These are phyloP conservation scores for Heptranchias perlo DNA, from an alignment of 2,113 vertebrate genomes.

Conservation along the genomic window DNA sequence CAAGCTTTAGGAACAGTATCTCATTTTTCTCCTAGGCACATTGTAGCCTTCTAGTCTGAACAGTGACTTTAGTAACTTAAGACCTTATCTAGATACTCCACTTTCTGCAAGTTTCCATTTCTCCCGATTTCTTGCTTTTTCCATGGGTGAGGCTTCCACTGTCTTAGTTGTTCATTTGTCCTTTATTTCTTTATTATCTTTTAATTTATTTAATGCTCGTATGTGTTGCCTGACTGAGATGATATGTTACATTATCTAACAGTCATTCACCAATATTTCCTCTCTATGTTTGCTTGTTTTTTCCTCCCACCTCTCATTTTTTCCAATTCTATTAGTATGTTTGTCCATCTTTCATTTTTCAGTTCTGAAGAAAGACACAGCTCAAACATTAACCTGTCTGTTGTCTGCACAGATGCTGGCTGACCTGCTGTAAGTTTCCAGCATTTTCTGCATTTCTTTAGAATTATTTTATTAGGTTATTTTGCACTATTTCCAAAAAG, in stretches of 20 bases:
- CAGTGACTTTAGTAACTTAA: not conserved
- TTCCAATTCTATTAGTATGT: not conserved
- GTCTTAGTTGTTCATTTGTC: not conserved
- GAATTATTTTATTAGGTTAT: not conserved
- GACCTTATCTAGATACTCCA: not conserved
- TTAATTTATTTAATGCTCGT: not conserved
- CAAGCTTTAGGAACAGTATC: not conserved
- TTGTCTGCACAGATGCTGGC: not conserved
- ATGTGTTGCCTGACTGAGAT: not conserved
- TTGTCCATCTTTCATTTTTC: not conserved
- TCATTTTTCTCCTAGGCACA: not conserved
- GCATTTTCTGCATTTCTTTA: not conserved
- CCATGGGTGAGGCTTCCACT: not conserved
- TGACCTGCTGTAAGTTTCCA: not conserved
- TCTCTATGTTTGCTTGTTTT: not conserved
- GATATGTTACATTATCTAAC: not conserved
- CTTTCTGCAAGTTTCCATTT: not conserved
- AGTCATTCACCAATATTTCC: not conserved
- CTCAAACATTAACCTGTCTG: not conserved
- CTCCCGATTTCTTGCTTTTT: not conserved
- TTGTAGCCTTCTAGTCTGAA: not conserved
- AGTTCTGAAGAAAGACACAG: not conserved
- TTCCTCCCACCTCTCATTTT: not conserved
- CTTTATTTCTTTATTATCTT: not conserved
- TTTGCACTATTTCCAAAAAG: not conserved